Conservation (phyloP, 2,113 vertebrate species). For the Macaca fascicularis region T2T-MFA8v1.1 NC_088391.1:7771501-7772000, state of each 20-base stretch:
- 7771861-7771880: neutral
- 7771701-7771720: neutral
- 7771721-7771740: neutral
- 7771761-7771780: neutral
- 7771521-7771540: neutral
- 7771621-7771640: neutral
- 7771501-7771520: neutral
- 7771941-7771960: too few relatives aligned
- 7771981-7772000: too few relatives aligned
- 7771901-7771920: too few relatives aligned
- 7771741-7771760: neutral
- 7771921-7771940: too few relatives aligned
- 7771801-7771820: neutral
- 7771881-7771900: neutral
- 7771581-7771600: neutral
- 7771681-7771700: neutral
- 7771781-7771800: neutral
- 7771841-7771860: fast-evolving
- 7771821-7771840: fast-evolving
- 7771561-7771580: neutral
- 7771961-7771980: too few relatives aligned
- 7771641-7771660: neutral
- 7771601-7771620: neutral
- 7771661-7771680: neutral
- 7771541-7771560: neutral